Evolutionary conservation across 2,113 vertebrate genomes (phyloP).

Genomic region (Myocastor coypus): DNA sequence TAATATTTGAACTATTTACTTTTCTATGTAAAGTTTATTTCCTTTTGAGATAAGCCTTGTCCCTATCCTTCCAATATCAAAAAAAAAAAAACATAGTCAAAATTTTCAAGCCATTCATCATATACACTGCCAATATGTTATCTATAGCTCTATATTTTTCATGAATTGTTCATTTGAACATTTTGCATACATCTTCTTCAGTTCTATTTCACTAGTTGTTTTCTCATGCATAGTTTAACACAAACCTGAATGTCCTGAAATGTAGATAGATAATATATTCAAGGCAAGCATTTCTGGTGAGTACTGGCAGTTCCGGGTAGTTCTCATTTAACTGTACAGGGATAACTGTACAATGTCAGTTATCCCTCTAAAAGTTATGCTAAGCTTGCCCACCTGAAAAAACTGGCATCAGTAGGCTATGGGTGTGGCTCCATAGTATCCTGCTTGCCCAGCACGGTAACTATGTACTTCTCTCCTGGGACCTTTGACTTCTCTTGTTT

Average conservation of each 20-base stretch:
- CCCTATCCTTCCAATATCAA: neutral
- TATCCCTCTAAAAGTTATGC: neutral
- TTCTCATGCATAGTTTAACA: neutral
- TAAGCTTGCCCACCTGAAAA: neutral
- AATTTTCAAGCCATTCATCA: neutral
- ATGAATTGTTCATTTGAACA: constrained; percentile 16
- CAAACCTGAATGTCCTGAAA: neutral
- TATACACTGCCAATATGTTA: neutral
- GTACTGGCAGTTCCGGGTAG: neutral
- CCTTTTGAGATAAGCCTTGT: constrained; percentile 21
- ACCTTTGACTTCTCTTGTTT: neutral
- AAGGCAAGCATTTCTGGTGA: neutral
- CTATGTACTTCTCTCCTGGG: neutral
- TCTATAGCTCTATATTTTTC: constrained; percentile 15
- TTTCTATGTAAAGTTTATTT: constrained; percentile 10
- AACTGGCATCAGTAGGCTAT: neutral
- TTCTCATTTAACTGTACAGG: neutral
- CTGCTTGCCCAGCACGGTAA: neutral
- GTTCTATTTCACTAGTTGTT: neutral
- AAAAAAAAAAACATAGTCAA: constrained; percentile 4
- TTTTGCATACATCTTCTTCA: neutral
- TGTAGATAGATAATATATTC: neutral
- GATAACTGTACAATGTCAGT: neutral
- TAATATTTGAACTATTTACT: neutral
- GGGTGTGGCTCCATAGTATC: neutral